Conservation (phyloP, 2,888 invertebrate species). For the Coleophora flavipennella region DNA sequence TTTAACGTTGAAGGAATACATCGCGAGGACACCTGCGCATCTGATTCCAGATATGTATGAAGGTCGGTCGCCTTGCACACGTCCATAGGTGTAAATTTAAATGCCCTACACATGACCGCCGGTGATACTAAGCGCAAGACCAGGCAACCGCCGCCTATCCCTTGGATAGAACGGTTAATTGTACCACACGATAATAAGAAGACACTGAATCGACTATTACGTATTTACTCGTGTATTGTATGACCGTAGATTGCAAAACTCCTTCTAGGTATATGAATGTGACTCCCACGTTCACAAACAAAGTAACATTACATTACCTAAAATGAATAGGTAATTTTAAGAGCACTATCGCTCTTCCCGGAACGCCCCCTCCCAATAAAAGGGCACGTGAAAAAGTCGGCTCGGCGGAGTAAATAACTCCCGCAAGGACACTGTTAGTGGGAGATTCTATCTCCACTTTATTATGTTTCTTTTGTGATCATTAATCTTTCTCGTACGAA, state of each 20-base stretch:
- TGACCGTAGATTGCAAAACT: conserved; percentile 23
- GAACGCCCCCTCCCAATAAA: conserved; percentile 42
- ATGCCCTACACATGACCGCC: no score
- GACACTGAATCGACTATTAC: conserved; percentile 33
- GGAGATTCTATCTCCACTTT: conserved; percentile 71
- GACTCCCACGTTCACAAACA: not conserved
- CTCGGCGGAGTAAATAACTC: conserved; percentile 65
- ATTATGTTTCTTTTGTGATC: conserved; percentile 74
- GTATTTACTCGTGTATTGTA: conserved; percentile 20
- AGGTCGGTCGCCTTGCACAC: no score
- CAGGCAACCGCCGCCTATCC: no score
- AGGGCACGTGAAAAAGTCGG: conserved; percentile 65
- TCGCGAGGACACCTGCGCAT: no score
- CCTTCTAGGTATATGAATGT: not conserved
- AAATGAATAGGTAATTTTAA: conserved; percentile 6
- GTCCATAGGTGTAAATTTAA: no score
- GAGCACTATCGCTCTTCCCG: not conserved
- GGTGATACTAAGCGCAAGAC: no score
- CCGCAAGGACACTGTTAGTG: conserved; percentile 72
- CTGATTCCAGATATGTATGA: no score
- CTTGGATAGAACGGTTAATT: no score
- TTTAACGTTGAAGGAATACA: no score
- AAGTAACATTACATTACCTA: not conserved
- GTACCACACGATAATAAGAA: no score
- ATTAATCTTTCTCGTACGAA: conserved; percentile 74